These are phyloP conservation scores for Erebia palarica DNA, from an alignment of 2,888 invertebrate species.

Conservation along the genomic window DNA sequence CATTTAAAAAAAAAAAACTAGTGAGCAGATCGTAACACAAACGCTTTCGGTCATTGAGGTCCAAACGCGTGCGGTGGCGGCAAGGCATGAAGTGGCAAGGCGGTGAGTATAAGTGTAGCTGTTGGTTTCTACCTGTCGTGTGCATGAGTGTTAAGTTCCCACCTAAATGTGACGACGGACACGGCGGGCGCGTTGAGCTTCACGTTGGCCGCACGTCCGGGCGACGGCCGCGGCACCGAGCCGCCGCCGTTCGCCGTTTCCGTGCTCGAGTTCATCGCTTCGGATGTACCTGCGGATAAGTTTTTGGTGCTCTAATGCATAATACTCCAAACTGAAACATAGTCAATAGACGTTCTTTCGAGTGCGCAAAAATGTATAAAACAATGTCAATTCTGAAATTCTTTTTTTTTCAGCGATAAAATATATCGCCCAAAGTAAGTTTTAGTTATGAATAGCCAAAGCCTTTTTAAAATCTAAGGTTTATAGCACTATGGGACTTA, in stretches of 20 bases:
- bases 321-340: too few relatives aligned
- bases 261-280: conserved; percentile 40
- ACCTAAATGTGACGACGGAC: conserved; percentile 96
- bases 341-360: too few relatives aligned
- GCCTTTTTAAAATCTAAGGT: too few relatives aligned
- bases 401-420: too few relatives aligned
- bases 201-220: conserved; percentile 74
- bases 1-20: not conserved
- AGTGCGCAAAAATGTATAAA: too few relatives aligned
- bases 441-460: too few relatives aligned
- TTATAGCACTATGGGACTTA: too few relatives aligned
- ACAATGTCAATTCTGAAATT: too few relatives aligned
- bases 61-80: conserved; percentile 8
- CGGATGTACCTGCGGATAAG: conserved; percentile 38
- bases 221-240: conserved; percentile 57
- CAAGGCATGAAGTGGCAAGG: conserved; percentile 48
- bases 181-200: conserved; percentile 87
- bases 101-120: conserved; percentile 64
- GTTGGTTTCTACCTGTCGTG: conserved; percentile 85
- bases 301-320: too few relatives aligned
- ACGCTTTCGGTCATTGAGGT: not conserved
- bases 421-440: too few relatives aligned
- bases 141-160: conserved; percentile 85
- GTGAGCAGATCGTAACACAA: conserved; percentile 15
- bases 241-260: conserved; percentile 57